Evolutionary conservation across 2,113 vertebrate genomes (phyloP).

Genomic region (Tetrax tetrax): DNA sequence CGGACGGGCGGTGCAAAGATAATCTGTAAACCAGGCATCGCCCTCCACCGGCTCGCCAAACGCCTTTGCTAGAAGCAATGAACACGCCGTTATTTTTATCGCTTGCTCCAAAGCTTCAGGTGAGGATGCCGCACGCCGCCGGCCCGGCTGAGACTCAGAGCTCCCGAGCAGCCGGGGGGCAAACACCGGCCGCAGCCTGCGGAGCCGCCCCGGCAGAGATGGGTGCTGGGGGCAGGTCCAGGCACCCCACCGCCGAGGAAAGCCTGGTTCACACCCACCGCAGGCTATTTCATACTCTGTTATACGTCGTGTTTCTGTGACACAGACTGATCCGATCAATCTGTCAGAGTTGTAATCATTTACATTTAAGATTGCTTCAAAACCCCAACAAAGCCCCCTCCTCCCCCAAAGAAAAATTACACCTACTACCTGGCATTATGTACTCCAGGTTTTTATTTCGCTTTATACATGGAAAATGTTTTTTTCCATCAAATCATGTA

Average conservation of each 20-base stretch:
- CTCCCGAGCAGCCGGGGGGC: accelerated
- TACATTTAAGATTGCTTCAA: not conserved
- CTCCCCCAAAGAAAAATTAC: too few relatives aligned
- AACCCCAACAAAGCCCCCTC: not conserved
- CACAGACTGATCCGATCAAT: too few relatives aligned
- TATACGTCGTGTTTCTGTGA: accelerated
- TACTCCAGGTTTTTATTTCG: not conserved
- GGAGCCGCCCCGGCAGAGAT: not conserved
- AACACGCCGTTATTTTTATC: not conserved
- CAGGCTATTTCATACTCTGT: accelerated
- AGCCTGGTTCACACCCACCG: not conserved
- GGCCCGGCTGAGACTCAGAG: accelerated
- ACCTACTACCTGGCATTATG: accelerated
- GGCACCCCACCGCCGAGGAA: accelerated
- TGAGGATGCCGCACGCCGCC: accelerated
- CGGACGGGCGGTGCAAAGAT: not conserved
- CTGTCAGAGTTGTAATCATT: not conserved
- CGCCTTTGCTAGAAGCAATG: not conserved
- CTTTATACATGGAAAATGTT: accelerated
- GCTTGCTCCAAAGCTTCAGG: not conserved
- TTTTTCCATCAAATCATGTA: not conserved
- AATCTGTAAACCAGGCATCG: not conserved
- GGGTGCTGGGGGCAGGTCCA: accelerated
- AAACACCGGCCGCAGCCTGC: not conserved
- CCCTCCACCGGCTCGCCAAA: not conserved